Evolutionary conservation across 2,888 invertebrate genomes (phyloP).

Genomic region (Entomobrya proxima): DNA sequence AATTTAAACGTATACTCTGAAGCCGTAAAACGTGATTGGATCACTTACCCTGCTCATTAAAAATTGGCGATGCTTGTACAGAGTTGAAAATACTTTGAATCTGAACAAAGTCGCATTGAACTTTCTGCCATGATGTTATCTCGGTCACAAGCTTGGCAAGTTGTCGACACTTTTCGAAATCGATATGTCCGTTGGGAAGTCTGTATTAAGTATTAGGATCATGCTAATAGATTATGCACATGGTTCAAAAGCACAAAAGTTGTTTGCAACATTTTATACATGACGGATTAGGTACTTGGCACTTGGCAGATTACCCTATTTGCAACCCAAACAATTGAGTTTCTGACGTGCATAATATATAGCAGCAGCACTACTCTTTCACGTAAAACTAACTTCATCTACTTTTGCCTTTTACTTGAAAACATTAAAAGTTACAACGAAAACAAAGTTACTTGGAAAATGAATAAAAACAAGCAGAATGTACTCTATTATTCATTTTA

Average conservation of each 20-base stretch:
- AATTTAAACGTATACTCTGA: no score
- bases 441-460: not conserved
- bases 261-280: not conserved
- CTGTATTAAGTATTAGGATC: conserved; percentile 78
- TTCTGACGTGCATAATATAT: no score
- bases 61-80: conserved; percentile 89
- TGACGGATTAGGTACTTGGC: no score
- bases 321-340: no score
- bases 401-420: no score
- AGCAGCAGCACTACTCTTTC: no score
- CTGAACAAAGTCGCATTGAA: conserved; percentile 89
- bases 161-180: conserved; percentile 96
- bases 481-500: not conserved
- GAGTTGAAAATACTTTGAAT: conserved; percentile 83
- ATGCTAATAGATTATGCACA: not conserved
- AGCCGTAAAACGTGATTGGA: not conserved
- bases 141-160: conserved; percentile 94
- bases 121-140: conserved; percentile 90
- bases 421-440: not conserved
- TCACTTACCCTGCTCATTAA: conserved; percentile 87
- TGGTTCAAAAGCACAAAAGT: not conserved
- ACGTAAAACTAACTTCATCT: no score
- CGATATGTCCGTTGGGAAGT: conserved; percentile 91
- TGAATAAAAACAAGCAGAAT: not conserved
- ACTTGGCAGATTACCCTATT: no score